Conservation (phyloP, 2,888 invertebrate genomes). For the Eudasyphora cyanicolor region DNA sequence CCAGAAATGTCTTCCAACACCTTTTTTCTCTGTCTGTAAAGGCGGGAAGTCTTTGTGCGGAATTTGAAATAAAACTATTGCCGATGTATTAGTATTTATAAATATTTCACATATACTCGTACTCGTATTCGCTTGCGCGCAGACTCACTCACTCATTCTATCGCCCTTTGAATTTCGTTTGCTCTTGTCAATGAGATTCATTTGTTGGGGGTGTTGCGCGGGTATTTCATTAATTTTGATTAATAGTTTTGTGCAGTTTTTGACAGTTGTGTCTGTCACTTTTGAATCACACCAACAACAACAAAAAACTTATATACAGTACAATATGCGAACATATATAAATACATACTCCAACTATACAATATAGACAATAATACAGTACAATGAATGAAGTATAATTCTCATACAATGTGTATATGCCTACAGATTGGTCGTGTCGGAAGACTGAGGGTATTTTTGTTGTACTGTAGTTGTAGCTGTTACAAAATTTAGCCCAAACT, state of each 20-base stretch:
- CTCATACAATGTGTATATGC: background rate
- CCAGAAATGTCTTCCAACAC: no score
- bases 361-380: no score
- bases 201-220: background rate
- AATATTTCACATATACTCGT: background rate
- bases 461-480: background rate
- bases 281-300: background rate
- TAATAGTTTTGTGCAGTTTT: conserved; percentile 68
- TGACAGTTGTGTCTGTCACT: conserved; percentile 68
- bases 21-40: no score
- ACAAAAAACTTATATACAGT: background rate
- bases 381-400: background rate
- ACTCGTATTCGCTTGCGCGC: background rate
- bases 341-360: no score
- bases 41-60: no score
- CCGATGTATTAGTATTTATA: background rate
- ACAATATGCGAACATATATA: background rate
- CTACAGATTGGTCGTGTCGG: background rate
- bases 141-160: background rate
- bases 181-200: background rate
- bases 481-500: conserved; percentile 10
- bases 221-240: conserved; percentile 66
- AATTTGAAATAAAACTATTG: background rate
- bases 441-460: conserved; percentile 1
- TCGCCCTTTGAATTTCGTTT: background rate